phyloP scores from a whole-genome alignment of 2,888 invertebrate genomes.

The Rosalia funebris region DNA sequence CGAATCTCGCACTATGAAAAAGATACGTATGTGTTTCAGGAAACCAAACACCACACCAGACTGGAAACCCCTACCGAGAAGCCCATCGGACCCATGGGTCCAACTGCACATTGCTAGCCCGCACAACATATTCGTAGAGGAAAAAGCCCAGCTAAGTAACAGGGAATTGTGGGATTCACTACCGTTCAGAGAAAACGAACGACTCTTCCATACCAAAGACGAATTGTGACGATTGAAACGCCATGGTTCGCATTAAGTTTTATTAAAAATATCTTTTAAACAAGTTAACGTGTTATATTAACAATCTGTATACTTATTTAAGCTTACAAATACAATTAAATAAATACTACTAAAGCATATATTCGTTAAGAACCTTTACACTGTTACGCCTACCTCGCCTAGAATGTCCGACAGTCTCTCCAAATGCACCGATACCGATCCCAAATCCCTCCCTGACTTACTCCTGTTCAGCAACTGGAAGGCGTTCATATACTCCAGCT shows the following conservation, averaged over 20 bases:
- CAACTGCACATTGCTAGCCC: constrained; percentile 37
- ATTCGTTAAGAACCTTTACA: constrained; percentile 62
- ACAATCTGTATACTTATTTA: constrained; percentile 21
- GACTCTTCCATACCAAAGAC: constrained; percentile 51
- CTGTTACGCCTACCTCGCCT: constrained; percentile 84
- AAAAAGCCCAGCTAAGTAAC: constrained; percentile 67
- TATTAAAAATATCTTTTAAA: constrained; percentile 36
- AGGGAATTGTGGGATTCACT: constrained; percentile 72
- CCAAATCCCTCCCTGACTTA: constrained; percentile 65
- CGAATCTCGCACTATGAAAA: no score
- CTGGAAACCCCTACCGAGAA: constrained; percentile 44
- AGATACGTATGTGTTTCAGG: no score
- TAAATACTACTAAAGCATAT: constrained; percentile 33
- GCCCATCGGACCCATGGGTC: constrained; percentile 32
- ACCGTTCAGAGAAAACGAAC: constrained; percentile 70
- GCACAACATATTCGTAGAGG: constrained; percentile 50
- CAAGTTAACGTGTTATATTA: constrained; percentile 33
- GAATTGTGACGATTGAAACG: constrained; percentile 3
- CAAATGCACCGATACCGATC: constrained; percentile 75
- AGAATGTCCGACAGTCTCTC: constrained; percentile 86
- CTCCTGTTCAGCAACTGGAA: constrained; percentile 80
- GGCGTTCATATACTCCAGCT: constrained; percentile 88
- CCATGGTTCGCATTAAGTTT: constrained; percentile 11
- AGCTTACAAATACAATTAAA: constrained; percentile 26
- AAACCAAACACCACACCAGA: constrained; percentile 34